A percentile compares a stretch with the other conserved stretches of the same genome.
Evolutionary conservation across 1,140 invertebrate species (phyloP).

Genomic region (Drosophila pruinosa): DNA sequence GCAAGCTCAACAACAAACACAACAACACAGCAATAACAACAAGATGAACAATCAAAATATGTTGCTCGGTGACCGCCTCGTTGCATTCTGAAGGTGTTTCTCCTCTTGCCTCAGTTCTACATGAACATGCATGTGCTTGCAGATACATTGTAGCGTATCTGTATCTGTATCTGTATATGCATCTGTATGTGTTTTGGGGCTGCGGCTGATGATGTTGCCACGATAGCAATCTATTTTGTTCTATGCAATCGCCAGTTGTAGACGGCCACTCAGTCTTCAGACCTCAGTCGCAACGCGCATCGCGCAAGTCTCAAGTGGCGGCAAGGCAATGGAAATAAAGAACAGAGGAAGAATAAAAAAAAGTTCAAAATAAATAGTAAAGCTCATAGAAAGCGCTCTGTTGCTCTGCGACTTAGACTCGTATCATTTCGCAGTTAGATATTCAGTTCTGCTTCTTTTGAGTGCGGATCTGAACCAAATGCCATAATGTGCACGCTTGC

Average conservation of each 20-base stretch:
- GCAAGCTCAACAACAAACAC: conserved; percentile 64
- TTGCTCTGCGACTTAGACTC: conserved; percentile 11
- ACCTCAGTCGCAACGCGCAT: conserved; percentile 4
- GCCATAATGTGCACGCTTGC: conserved; percentile 53
- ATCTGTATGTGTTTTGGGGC: conserved; percentile 45
- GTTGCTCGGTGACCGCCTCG: conserved; percentile 70
- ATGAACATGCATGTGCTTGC: conserved; percentile 19
- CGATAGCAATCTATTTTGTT: conserved; percentile 82
- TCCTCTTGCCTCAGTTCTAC: conserved; percentile 28
- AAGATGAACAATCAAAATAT: conserved; percentile 57
- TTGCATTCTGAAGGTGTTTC: conserved; percentile 78
- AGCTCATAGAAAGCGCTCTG: conserved; percentile 45
- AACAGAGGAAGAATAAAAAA: conserved; percentile 26
- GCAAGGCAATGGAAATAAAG: conserved; percentile 9
- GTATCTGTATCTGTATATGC: conserved; percentile 21
- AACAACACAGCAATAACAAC: conserved; percentile 46
- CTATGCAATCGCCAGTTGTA: conserved; percentile 62
- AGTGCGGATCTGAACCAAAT: conserved; percentile 37
- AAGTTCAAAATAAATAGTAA: conserved; percentile 51
- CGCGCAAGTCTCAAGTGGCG: conserved; percentile 17
- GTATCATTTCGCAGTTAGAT: conserved; percentile 64
- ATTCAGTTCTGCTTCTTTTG: conserved; percentile 19
- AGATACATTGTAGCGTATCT: neutral
- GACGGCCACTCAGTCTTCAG: conserved; percentile 28
- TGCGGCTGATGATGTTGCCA: conserved; percentile 78